Base-by-base conservation (phyloP, 2,113 vertebrate species). In the Dicerorhinus sumatrensis region DNA sequence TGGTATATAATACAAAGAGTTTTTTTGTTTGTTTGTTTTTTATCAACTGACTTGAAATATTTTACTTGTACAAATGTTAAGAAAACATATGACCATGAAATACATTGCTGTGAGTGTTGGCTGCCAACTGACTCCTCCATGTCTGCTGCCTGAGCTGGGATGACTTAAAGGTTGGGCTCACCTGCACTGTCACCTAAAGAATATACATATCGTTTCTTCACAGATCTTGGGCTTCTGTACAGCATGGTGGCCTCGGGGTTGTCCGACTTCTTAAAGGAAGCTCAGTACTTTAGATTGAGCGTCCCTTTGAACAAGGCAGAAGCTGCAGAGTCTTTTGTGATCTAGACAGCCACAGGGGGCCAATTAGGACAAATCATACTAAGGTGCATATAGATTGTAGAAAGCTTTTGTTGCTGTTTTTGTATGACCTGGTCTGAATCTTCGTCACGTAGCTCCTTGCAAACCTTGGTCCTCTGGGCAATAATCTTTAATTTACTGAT, bases 51-150 rank as follows among this genome's bases (percentile, higher is more conserved):
- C 46, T 23, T 79, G 46, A 76, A 67, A 56, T 91, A 91, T 77
- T 77, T 83, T 79, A 72, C 27, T 83, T 92, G 65, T 79, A 13
- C 17, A 83, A 77, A 79, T 67, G 16, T 72, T 91, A 72, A 12
- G 58, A 89, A 65, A 92, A 51, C 3, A 8, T 54, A 10, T 62
- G 23, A 48, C 25, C 23, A 17, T 29, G 48, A 84, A 69, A 79
- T 17, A 42, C 17, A 46, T 29, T 51, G 18, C 36, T 81, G 6
- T 48, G 46, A 51, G 27, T 21, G 6, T 51, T 65, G 31, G 11
- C 17, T 83, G 25, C n/a, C 29, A 39, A 39, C 46, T 46, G 54
- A 36, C 4, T 2, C 13, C 33, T 92, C 79, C 25, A 16, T 39
- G 9, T 69, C 8, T 62, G n/a, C 1, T 21, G 6, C n/a, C 48